phyloP scores from a whole-genome alignment of 2,797 vertebrate species.

The Takifugu rubripes region DNA sequence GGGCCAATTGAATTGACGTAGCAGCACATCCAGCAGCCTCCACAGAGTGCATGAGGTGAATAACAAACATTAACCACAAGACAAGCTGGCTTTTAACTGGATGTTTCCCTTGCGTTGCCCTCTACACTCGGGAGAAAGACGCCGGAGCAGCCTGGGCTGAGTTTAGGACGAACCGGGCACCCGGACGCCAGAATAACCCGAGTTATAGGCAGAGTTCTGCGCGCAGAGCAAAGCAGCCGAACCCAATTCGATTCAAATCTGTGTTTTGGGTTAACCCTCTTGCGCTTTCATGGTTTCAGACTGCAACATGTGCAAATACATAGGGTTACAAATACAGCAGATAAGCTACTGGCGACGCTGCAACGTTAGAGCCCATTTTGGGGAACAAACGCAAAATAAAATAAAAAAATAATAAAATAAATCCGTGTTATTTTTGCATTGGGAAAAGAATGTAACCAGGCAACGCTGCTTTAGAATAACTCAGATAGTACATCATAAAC shows the following conservation, averaged over 20 bases:
- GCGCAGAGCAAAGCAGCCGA: no score
- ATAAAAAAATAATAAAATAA: neutral
- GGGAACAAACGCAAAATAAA: neutral
- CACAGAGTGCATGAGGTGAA: slow-evolving; percentile 73
- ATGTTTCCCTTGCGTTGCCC: slow-evolving; percentile 62
- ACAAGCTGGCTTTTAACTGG: slow-evolving; percentile 66
- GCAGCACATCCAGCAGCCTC: slow-evolving; percentile 70
- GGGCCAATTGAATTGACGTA: slow-evolving; percentile 75
- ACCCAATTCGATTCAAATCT: no score
- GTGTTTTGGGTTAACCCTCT: no score
- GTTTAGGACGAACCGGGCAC: slow-evolving; percentile 31
- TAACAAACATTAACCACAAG: slow-evolving; percentile 72
- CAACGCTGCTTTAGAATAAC: neutral
- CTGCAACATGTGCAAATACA: no score
- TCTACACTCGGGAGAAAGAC: slow-evolving; percentile 30
- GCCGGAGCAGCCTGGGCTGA: slow-evolving; percentile 15
- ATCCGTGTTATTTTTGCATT: neutral
- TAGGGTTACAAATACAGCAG: no score
- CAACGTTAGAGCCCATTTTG: neutral
- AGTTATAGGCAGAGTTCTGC: no score
- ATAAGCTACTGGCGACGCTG: no score
- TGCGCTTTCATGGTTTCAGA: no score
- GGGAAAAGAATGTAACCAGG: no score
- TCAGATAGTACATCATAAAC: neutral
- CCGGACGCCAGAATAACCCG: slow-evolving; percentile 40